These are phyloP conservation scores for Pelodytes ibericus DNA, from an alignment of 2,797 vertebrate genomes.

Conservation along the genomic window DNA sequence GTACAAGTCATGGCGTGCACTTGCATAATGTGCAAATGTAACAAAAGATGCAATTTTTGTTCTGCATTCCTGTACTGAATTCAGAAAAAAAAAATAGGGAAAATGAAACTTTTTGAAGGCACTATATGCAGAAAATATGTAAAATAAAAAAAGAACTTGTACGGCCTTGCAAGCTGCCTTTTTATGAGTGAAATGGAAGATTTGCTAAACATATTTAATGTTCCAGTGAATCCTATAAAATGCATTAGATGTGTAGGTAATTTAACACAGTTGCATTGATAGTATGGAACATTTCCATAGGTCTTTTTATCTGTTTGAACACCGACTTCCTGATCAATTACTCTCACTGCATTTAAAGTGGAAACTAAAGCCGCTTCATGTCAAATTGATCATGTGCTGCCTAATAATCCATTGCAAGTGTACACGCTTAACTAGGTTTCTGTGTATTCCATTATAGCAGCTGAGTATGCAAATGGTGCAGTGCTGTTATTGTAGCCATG, in stretches of 20 bases:
- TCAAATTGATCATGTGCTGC: not conserved
- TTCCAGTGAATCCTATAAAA: not conserved
- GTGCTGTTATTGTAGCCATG: not conserved
- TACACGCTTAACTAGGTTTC: not conserved
- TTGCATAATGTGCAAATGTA: no score
- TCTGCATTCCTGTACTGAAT: no score
- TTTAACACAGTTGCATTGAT: conserved; percentile 1
- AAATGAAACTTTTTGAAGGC: no score
- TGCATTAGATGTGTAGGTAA: not conserved
- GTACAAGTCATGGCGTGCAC: no score
- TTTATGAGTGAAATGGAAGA: not conserved
- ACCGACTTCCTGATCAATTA: conserved; percentile 15
- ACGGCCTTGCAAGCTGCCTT: no score
- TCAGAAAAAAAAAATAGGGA: no score
- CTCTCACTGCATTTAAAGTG: not conserved
- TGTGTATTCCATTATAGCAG: not conserved
- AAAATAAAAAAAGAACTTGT: no score
- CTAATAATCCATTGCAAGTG: not conserved
- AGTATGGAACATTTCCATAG: not conserved
- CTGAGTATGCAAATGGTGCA: not conserved
- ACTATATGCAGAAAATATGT: no score
- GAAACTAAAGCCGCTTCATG: not conserved
- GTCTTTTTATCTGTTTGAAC: not conserved
- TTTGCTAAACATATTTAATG: not conserved
- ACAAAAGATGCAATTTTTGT: no score